These are phyloP conservation scores for Acrocephalus scirpaceus DNA, from an alignment of 2,797 vertebrate species.

Conservation along the genomic window DNA sequence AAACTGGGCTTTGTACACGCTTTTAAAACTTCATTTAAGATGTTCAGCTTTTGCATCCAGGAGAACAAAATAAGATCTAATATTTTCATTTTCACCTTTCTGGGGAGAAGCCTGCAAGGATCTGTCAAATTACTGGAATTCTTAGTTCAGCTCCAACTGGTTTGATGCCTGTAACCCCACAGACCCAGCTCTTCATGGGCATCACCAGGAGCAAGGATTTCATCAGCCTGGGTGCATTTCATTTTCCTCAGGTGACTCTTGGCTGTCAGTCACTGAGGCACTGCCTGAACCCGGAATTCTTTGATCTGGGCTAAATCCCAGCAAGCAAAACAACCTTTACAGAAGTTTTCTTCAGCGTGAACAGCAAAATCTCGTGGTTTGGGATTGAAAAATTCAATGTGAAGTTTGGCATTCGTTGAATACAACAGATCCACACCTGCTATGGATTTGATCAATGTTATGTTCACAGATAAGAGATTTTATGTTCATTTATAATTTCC, in stretches of 20 bases:
- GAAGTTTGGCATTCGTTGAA: background rate
- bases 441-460: background rate
- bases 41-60: background rate
- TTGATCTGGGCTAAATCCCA: background rate
- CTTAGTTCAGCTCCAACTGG: background rate
- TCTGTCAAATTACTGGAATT: background rate
- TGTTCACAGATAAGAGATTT: background rate
- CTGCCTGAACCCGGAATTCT: background rate
- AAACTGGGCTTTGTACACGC: rapidly evolving
- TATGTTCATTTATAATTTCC: background rate
- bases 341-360: background rate
- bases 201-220: background rate
- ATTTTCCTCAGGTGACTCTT: background rate
- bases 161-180: background rate
- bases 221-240: background rate
- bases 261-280: background rate
- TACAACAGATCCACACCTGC: background rate
- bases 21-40: background rate
- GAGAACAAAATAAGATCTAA: background rate
- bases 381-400: background rate
- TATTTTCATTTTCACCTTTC: background rate
- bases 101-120: background rate
- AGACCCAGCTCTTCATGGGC: background rate
- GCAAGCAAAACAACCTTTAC: background rate
- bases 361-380: background rate